Base-by-base conservation (phyloP, 2,113 vertebrate species). In the Triplophysa siluroides region DNA sequence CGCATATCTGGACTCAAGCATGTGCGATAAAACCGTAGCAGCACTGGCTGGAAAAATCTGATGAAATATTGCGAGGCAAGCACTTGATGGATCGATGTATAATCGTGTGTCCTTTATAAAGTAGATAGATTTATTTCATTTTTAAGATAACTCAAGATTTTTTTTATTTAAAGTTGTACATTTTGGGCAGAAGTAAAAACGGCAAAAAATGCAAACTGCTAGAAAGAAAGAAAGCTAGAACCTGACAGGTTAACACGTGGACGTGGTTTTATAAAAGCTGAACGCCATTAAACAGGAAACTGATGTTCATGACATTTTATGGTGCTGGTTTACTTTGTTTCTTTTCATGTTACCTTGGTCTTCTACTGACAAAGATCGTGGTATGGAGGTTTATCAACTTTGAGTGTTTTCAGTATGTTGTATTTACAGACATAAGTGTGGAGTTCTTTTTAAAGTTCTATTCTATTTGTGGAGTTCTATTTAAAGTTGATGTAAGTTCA, bases 1-100 rank as follows among this genome's bases (percentile, higher is more conserved):
- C 87, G 93, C 93, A 0, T 94, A 91, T 33, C 41, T 83, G 68
- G 90, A 93, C 87, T 79, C 43, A 3, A 83, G 88, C 29, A 83
- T 86, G 33, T 86, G 95, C 2, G 73, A 81, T 65, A 80, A 67
- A 0, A 78, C 93, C 38, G 60, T 93, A 11, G 81, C 6, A 0
- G 82, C 85, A 1, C 87, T 94, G 68, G 90, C 65, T n/a, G 86
- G 84, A 38, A 92, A 91, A 73, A 79, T 91, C 61, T 92, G 21
- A 88, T 18, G 1, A 19, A 33, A 24, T n/a, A 52, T 2, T 70
- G n/a, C 23, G 21, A 26, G 1, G 14, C 24, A 60, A 11, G 73
- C 13, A 18, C 11, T 50, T 33, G n/a, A 23, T 38, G 18, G 14
- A n/a, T 50, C n/a, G n/a, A 23, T 38, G 18, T 8, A n/a, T 38